Evolutionary conservation across 2,113 vertebrate genomes (phyloP), one percentile per base, ranked within the genome.

Genomic region (Dicerorhinus sumatrensis): DNA sequence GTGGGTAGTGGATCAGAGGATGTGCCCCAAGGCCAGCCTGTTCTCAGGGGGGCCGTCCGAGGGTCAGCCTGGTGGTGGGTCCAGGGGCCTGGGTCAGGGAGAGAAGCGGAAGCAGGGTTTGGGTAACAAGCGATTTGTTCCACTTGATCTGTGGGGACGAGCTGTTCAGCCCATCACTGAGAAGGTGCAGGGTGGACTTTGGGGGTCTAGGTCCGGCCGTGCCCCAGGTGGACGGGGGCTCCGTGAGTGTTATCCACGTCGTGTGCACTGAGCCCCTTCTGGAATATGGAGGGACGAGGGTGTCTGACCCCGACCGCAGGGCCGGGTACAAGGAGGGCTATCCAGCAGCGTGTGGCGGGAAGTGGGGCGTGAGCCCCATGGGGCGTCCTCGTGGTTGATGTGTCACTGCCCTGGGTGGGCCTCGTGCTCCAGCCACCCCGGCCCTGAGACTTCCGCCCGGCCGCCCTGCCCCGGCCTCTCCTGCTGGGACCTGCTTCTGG

Each of bases 161-260:
- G 39, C 33, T 25, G 0, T 69, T 36, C 2, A 6, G 33, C 80
- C 42, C 13, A 8, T 31, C 42, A n/a, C 42, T 8, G 13, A 21
- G 0, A 9, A 17, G 85, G 27, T 27, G 0, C 73, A 31, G 80
- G 17, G 25, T 0, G 4, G 29, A 29, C 11, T 0, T 20, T 5
- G 8, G 6, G 8, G 21, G 20, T 62, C 69, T 39, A 27, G 75
- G 54, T n/a, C 48, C 91, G 42, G 5, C 46, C 20, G 25, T 25
- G 14, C 48, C 42, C 60, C 21, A 8, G 31, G 58, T 51, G 58
- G 6, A 20, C 0, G 1, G 42, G 56, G 56, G 42, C 56, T 54
- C 25, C 25, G 17, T 16, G 33, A 2, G 16, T 18, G 60, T 36
- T 20, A 4, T 77, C 72, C 11, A 25, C 25, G 60, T 33, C 46